These are phyloP conservation scores for Marronus borbonicus DNA, from an alignment of 2,888 invertebrate genomes.

Conservation along the genomic window DNA sequence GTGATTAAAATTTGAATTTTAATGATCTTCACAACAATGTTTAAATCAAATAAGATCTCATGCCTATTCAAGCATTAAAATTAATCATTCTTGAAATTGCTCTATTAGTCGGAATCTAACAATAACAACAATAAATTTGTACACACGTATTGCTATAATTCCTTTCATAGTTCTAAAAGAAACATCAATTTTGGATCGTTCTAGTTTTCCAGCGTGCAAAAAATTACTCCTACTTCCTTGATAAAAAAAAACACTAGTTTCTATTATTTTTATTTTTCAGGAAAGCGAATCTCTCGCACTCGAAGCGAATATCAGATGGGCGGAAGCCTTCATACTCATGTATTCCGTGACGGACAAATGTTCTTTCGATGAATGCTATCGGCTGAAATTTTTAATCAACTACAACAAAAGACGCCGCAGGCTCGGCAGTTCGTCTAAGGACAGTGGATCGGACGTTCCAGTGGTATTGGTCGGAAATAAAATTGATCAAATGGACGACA, in stretches of 20 bases:
- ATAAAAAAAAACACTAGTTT: neutral
- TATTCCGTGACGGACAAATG: constrained; percentile 93
- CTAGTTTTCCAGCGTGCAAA: too few relatives aligned
- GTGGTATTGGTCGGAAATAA: constrained; percentile 90
- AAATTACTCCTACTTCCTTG: neutral
- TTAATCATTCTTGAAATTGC: too few relatives aligned
- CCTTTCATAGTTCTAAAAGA: too few relatives aligned
- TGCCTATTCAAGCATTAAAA: too few relatives aligned
- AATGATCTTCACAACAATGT: too few relatives aligned
- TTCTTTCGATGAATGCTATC: constrained; percentile 89
- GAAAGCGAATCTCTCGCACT: constrained; percentile 79
- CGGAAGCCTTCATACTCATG: constrained; percentile 89
- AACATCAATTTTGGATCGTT: too few relatives aligned
- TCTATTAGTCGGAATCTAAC: too few relatives aligned
- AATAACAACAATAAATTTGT: too few relatives aligned
- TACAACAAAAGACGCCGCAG: constrained; percentile 83
- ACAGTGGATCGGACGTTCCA: constrained; percentile 78
- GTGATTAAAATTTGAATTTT: too few relatives aligned
- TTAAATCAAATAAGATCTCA: too few relatives aligned
- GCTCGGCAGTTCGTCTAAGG: constrained; percentile 75
- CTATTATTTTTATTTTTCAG: constrained; percentile 66
- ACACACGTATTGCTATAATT: too few relatives aligned
- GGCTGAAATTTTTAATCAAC: constrained; percentile 86
- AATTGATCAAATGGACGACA: constrained; percentile 82
- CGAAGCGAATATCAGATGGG: constrained; percentile 89